A percentile compares a stretch with the other conserved stretches of the same genome.
phyloP scores from a whole-genome alignment of 2,113 vertebrate species.

The Phrynosoma blainvillii region DNA sequence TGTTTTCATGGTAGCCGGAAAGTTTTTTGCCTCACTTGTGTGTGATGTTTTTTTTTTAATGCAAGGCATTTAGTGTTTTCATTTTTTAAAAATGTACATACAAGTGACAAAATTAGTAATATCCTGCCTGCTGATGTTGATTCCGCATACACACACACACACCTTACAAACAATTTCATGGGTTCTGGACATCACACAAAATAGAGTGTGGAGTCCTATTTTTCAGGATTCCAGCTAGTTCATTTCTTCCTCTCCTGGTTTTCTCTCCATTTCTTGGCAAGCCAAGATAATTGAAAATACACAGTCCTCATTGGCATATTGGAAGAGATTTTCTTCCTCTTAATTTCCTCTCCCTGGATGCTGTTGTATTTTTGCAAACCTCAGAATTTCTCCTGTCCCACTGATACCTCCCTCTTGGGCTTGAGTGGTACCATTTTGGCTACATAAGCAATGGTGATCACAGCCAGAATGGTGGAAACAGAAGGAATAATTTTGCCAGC shows the following conservation, averaged over 20 bases:
- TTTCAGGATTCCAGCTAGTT: not conserved
- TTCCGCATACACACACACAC: too few relatives aligned
- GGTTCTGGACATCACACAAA: not conserved
- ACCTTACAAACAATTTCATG: too few relatives aligned
- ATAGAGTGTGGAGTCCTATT: too few relatives aligned
- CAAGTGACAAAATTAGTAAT: too few relatives aligned
- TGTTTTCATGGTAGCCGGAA: too few relatives aligned
- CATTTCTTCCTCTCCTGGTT: not conserved
- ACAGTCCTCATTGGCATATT: not conserved
- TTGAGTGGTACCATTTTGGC: not conserved
- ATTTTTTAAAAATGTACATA: not conserved
- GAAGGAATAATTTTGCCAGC: not conserved
- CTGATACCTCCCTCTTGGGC: not conserved
- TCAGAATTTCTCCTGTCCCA: not conserved
- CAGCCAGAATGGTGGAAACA: not conserved
- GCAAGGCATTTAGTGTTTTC: too few relatives aligned
- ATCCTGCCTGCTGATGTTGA: too few relatives aligned
- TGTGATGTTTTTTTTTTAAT: too few relatives aligned
- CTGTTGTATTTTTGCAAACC: not conserved
- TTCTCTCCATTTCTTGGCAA: not conserved
- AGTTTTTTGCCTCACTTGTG: too few relatives aligned
- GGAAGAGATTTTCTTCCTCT: too few relatives aligned
- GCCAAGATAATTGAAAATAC: too few relatives aligned
- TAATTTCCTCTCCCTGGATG: not conserved
- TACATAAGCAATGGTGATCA: not conserved